phyloP scores from a whole-genome alignment of 2,797 vertebrate genomes.

The Poecilia gillii region DNA sequence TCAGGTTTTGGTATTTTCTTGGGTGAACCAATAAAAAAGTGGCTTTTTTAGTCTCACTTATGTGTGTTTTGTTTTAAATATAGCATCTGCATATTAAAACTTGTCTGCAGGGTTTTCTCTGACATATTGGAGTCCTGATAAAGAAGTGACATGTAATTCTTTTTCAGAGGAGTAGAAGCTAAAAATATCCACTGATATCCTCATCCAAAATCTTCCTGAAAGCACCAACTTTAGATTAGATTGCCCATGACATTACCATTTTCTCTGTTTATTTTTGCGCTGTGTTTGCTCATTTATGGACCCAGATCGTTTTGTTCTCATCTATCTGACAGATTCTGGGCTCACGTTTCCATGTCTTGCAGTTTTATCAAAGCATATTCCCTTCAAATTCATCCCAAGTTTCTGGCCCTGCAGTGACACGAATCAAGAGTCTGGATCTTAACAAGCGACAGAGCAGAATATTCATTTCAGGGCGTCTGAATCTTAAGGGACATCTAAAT shows the following conservation, averaged over 20 bases:
- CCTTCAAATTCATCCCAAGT: not conserved
- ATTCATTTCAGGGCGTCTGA: not conserved
- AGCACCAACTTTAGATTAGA: constrained; percentile 1
- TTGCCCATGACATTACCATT: not conserved
- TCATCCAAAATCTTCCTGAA: not conserved
- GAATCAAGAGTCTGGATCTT: not conserved
- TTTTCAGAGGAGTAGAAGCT: not conserved
- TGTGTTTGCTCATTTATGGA: not conserved
- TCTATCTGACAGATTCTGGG: not conserved
- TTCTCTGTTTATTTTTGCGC: not conserved
- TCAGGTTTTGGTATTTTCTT: not conserved
- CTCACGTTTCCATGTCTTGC: not conserved
- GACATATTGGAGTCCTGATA: not conserved
- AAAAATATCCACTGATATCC: not conserved
- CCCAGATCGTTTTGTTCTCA: not conserved
- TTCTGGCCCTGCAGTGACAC: not conserved
- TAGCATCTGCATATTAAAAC: not conserved
- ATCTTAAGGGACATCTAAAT: not conserved
- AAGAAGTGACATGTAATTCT: not conserved
- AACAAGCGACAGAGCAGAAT: not conserved
- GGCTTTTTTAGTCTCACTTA: not conserved
- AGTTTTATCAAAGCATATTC: constrained; percentile 6
- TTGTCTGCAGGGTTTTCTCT: not conserved
- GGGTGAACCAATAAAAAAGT: not conserved
- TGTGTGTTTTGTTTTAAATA: not conserved